These are phyloP conservation scores for Cirrhinus molitorella DNA, from an alignment of 2,797 vertebrate genomes.

Conservation along the genomic window DNA sequence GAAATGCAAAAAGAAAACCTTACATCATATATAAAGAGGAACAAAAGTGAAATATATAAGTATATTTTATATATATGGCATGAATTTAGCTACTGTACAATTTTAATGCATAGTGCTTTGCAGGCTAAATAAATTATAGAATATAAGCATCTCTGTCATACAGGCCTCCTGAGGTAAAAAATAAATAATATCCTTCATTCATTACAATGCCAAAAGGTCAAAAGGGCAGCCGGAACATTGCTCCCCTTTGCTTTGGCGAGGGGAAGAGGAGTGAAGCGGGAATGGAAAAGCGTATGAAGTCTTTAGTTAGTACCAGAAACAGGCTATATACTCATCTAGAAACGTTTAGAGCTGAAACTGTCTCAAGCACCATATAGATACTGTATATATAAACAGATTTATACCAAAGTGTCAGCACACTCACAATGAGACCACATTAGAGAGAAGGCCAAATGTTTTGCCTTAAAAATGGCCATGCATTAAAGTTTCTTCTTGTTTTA, in stretches of 20 bases:
- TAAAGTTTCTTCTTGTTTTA: background rate
- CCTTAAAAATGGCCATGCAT: background rate
- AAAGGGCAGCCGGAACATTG: constrained; percentile 60
- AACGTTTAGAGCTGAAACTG: constrained; percentile 82
- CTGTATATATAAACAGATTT: constrained; percentile 69
- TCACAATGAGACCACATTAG: constrained; percentile 72
- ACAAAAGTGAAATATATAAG: constrained; percentile 44
- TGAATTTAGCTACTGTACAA: constrained; percentile 71
- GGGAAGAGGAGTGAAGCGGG: constrained; percentile 1
- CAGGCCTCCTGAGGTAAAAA: constrained; percentile 77
- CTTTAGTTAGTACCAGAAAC: constrained; percentile 71
- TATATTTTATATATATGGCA: constrained; percentile 67
- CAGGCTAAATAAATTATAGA: constrained; percentile 78
- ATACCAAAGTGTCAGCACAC: constrained; percentile 70
- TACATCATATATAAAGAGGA: constrained; percentile 42
- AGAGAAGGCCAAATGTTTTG: constrained; percentile 52
- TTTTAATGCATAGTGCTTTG: constrained; percentile 75
- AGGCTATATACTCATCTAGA: constrained; percentile 75
- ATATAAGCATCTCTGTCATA: constrained; percentile 73
- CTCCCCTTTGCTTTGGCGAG: constrained; percentile 57
- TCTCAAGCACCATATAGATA: constrained; percentile 80
- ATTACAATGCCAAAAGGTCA: constrained; percentile 53
- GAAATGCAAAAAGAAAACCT: constrained; percentile 33
- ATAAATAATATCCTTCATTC: constrained; percentile 78
- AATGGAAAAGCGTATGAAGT: constrained; percentile 46